Base-by-base conservation (phyloP, 2,797 vertebrate species). In the Karalla daura region DNA sequence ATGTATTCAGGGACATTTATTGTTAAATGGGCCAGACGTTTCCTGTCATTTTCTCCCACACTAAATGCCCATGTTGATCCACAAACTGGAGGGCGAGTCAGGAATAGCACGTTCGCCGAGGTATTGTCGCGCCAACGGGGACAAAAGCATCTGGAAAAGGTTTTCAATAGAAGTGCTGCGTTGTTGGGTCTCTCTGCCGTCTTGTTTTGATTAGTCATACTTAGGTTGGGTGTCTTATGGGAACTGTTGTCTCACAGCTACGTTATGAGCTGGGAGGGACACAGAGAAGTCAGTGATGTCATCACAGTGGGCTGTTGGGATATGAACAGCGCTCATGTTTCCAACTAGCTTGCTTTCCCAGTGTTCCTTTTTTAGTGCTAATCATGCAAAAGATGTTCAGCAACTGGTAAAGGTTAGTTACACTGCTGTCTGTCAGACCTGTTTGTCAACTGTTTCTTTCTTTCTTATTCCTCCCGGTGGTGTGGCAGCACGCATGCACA, bases 11-110 rank as follows among this genome's bases (percentile, higher is more conserved):
- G 74, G 82, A 70, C 82, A 91, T 90, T 79, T 91, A 84, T 85
- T 88, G 89, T 90, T 88, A 83, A 92, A 89, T 79, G 81, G 79
- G 69, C 80, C 77, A 88, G 73, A 88, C 80, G 60, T 89, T 93
- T 93, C 90, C 92, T 91, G 91, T 83, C 72, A 75, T 90, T 89
- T 88, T 82, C 83, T 87, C 77, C 78, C 79, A 81, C 80, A 84
- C 79, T 87, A 79, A 91, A 89, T 37, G 63, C 70, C 51, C 25
- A 63, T 80, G 77, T 83, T 70, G 70, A 81, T 82, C 81, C 69
- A 78, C 66, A 81, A 86, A 78, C 50, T 18, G 61, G 44, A 63
- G 74, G 78, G 66, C 63, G 50, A 51, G 73, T 84, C 77, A 74
- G 74, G 81, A 84, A 85, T 86, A 70, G 69, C 15, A 61, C 21